Evolutionary conservation across 2,113 vertebrate genomes (phyloP).

Genomic region (Indri indri): DNA sequence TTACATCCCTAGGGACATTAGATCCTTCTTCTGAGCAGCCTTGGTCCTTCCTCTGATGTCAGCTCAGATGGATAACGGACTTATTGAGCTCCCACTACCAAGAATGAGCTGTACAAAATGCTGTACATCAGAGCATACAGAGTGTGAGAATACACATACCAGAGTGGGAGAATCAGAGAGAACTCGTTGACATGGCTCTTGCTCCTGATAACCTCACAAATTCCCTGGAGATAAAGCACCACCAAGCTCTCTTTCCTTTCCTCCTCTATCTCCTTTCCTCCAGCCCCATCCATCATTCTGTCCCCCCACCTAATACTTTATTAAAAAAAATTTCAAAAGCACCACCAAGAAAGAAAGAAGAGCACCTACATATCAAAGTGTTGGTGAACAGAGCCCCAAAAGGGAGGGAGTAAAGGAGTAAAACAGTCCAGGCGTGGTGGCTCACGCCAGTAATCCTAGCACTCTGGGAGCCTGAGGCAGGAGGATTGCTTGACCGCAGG

Average conservation of each 20-base stretch:
- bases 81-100: not conserved
- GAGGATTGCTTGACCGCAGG: too few species aligned
- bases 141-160: not conserved
- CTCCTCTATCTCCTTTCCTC: too few species aligned
- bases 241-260: too few species aligned
- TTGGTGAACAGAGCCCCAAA: not conserved
- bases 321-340: not conserved
- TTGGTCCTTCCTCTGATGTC: not conserved
- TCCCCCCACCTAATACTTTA: too few species aligned
- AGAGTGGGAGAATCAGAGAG: not conserved
- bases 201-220: not conserved
- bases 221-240: not conserved
- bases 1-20: not conserved
- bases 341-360: not conserved
- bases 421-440: rapidly evolving
- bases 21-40: not conserved
- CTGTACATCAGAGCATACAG: not conserved
- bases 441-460: too few species aligned
- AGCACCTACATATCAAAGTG: not conserved
- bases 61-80: not conserved
- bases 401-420: not conserved
- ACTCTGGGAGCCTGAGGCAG: too few species aligned
- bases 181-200: not conserved
- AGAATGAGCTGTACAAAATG: not conserved
- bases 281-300: too few species aligned